Evolutionary conservation across 2,888 invertebrate genomes (phyloP).

Genomic region (Nomada ruficornis): DNA sequence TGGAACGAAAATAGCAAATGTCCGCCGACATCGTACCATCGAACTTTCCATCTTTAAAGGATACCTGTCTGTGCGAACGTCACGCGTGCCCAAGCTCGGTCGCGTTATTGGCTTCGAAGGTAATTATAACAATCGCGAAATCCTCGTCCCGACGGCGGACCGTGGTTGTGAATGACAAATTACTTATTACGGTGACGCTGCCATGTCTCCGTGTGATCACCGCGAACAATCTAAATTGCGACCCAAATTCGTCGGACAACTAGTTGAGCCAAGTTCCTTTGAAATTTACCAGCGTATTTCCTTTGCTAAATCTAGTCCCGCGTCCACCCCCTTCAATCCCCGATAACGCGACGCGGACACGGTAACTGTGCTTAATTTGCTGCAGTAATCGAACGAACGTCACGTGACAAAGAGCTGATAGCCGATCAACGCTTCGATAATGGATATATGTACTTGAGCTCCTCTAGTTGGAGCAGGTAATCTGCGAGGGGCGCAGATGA

Average conservation of each 20-base stretch:
- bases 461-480: background rate
- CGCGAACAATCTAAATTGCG: conserved; percentile 46
- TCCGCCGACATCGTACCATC: background rate
- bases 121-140: conserved; percentile 37
- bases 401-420: conserved; percentile 2
- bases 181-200: conserved; percentile 33
- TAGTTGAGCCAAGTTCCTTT: conserved; percentile 53
- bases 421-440: conserved; percentile 50
- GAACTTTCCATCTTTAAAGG: conserved; percentile 29
- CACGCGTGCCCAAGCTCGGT: background rate
- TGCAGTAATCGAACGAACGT: conserved; percentile 11
- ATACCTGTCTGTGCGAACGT: background rate
- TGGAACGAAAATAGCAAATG: conserved; percentile 6
- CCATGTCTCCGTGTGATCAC: conserved; percentile 30
- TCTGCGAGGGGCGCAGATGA: background rate
- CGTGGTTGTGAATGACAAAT: conserved; percentile 49
- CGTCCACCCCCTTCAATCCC: background rate
- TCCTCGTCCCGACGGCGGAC: conserved; percentile 9
- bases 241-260: conserved; percentile 32
- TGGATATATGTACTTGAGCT: conserved; percentile 41
- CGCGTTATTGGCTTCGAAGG: background rate
- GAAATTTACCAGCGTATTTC: conserved; percentile 43
- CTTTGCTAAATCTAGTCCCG: conserved; percentile 34
- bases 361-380: background rate
- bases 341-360: conserved; percentile 22